These are phyloP conservation scores for Ameiurus melas DNA, from an alignment of 2,113 vertebrate genomes.

Conservation along the genomic window DNA sequence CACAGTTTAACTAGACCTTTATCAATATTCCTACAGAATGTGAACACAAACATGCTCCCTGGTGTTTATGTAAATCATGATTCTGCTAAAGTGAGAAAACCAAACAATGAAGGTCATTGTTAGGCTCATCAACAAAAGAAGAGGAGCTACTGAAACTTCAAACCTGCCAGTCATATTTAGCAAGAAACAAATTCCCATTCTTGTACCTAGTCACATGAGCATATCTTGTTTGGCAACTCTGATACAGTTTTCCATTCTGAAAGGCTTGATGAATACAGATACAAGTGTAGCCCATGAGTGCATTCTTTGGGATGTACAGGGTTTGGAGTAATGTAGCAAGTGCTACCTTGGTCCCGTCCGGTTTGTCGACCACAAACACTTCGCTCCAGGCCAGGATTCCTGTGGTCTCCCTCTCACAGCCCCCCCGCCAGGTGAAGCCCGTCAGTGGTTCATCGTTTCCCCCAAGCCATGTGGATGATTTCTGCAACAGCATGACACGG, in stretches of 20 bases:
- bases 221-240: not conserved
- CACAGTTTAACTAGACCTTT: too few relatives aligned
- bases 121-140: not conserved
- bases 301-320: not conserved
- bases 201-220: not conserved
- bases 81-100: not conserved
- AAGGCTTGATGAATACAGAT: not conserved
- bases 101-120: not conserved
- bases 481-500: conserved; percentile 56
- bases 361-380: conserved; percentile 90
- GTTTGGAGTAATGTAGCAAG: not conserved
- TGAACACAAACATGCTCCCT: not conserved
- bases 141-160: not conserved
- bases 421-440: conserved; percentile 96
- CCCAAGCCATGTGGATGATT: conserved; percentile 82
- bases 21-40: too few relatives aligned
- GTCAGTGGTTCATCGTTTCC: conserved; percentile 86
- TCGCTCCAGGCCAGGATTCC: conserved; percentile 96
- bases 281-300: not conserved
- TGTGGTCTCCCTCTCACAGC: conserved; percentile 96
- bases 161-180: not conserved
- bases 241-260: not conserved
- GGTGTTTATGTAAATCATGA: not conserved
- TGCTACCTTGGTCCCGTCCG: conserved; percentile 83
- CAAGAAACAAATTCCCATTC: not conserved